Percentiles rank a stretch among this genome's conserved stretches.
Evolutionary conservation across 2,888 invertebrate species (phyloP).

Genomic region (Limnephilus marmoratus): DNA sequence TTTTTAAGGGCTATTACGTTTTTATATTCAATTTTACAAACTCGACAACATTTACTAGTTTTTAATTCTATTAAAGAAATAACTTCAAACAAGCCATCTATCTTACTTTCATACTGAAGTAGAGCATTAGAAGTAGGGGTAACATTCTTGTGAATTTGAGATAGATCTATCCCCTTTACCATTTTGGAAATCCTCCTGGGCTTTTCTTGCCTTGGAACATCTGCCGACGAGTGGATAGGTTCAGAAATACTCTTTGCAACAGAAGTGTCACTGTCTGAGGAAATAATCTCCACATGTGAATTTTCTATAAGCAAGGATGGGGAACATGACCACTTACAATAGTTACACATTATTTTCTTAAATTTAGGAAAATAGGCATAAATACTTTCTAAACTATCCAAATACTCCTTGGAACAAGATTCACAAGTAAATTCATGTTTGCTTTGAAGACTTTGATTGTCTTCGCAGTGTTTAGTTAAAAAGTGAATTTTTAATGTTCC

Average conservation of each 20-base stretch:
- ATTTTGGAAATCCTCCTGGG: not conserved
- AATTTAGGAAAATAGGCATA: not conserved
- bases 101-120: not conserved
- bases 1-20: not conserved
- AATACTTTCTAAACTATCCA: not conserved
- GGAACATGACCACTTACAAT: not conserved
- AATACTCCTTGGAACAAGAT: slow-evolving; percentile 27
- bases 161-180: not conserved
- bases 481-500: slow-evolving; percentile 34
- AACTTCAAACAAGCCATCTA: slow-evolving; percentile 7
- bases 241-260: not conserved
- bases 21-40: not conserved
- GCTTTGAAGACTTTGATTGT: slow-evolving; percentile 48
- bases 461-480: slow-evolving; percentile 21
- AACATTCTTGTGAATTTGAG: not conserved
- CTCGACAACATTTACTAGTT: not conserved
- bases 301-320: not conserved
- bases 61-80: not conserved
- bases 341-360: slow-evolving; percentile 21
- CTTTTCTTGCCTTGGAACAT: not conserved
- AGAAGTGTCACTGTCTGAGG: not conserved
- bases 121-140: not conserved
- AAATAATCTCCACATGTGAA: not conserved
- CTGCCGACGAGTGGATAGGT: not conserved
- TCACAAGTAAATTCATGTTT: slow-evolving; percentile 43